Evolutionary conservation across 2,113 vertebrate genomes (phyloP).

Genomic region (Aplodontia rufa): DNA sequence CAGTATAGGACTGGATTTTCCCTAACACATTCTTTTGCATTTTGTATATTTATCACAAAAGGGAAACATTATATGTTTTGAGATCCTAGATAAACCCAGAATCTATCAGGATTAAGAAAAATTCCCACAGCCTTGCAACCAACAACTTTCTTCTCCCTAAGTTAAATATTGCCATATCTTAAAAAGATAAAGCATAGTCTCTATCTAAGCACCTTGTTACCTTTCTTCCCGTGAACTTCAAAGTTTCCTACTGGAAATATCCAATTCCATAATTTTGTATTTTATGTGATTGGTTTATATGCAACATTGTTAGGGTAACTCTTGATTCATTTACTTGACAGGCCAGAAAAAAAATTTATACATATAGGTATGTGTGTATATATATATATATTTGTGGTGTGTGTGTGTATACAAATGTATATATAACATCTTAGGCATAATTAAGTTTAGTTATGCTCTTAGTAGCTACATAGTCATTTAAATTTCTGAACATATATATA

Average conservation of each 20-base stretch:
- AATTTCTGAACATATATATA: neutral
- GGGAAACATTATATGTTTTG: neutral
- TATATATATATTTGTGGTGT: too few species aligned
- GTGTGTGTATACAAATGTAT: neutral
- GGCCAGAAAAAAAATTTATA: too few species aligned
- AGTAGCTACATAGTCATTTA: neutral
- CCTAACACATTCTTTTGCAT: neutral
- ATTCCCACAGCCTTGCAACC: neutral
- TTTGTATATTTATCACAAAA: neutral
- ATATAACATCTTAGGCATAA: neutral
- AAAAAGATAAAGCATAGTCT: neutral
- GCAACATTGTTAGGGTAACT: neutral
- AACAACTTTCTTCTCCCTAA: neutral
- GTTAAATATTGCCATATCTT: neutral
- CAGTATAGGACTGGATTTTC: neutral
- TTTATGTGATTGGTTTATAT: neutral
- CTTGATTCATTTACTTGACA: neutral
- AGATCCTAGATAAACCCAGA: neutral
- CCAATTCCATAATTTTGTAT: slow-evolving; percentile 1
- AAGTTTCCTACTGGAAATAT: neutral
- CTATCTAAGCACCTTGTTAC: neutral
- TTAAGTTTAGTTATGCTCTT: neutral
- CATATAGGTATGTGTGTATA: neutral
- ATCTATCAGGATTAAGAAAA: neutral
- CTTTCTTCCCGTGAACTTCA: neutral